Evolutionary conservation across 2,797 vertebrate species (phyloP).

Genomic region (Lutra lutra): DNA sequence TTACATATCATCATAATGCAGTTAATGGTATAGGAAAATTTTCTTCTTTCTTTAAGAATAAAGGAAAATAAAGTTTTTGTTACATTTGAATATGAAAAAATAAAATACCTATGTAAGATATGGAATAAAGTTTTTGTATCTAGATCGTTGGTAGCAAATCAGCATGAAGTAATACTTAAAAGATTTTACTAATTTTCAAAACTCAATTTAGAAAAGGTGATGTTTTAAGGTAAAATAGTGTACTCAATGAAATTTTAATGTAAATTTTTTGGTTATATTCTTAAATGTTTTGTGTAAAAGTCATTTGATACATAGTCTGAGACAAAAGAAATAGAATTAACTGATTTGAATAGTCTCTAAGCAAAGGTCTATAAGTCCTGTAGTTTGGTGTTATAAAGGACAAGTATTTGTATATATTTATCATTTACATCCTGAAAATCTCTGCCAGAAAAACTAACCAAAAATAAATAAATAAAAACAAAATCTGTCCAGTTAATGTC

Average conservation of each 20-base stretch:
- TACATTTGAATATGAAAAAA: constrained; percentile 12
- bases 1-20: neutral
- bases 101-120: neutral
- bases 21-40: neutral
- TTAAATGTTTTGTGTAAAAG: constrained; percentile 20
- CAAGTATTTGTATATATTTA: neutral
- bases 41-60: constrained; percentile 53
- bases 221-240: neutral
- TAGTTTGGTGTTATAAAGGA: constrained; percentile 8
- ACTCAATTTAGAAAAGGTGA: neutral
- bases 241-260: constrained; percentile 17
- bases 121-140: constrained; percentile 17
- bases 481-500: constrained; percentile 36
- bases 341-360: constrained; percentile 34
- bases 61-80: neutral
- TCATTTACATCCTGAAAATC: constrained; percentile 24
- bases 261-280: constrained; percentile 39
- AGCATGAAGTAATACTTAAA: neutral
- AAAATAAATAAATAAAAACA: neutral
- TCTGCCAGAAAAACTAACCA: neutral
- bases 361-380: neutral
- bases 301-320: neutral
- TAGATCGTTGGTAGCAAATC: neutral
- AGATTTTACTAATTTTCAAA: constrained; percentile 7
- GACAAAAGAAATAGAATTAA: neutral